These are phyloP conservation scores for Trinectes maculatus DNA, from an alignment of 2,113 vertebrate genomes.

Conservation along the genomic window DNA sequence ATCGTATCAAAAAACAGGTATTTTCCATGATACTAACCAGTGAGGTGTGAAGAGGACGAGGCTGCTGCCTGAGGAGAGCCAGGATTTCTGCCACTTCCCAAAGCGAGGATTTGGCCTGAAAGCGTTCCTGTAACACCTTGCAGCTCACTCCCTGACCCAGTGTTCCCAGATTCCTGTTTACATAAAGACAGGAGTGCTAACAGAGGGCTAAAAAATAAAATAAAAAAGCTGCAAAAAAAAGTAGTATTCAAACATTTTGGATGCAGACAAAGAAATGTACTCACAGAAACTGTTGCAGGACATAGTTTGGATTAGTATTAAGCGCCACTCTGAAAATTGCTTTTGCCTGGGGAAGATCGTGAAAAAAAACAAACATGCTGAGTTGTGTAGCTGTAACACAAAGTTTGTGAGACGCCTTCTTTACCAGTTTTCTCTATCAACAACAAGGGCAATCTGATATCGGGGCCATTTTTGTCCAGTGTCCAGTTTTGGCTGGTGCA, in stretches of 20 bases:
- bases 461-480: background rate
- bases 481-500: constrained; percentile 8
- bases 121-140: constrained; percentile 41
- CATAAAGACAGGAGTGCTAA: background rate
- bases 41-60: constrained; percentile 75
- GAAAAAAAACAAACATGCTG: background rate
- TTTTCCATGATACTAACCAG: constrained; percentile 68
- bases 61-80: constrained; percentile 71
- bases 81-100: constrained; percentile 62
- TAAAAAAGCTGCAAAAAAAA: constrained; percentile 5
- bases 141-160: constrained; percentile 80
- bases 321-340: constrained; percentile 69
- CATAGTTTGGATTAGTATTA: constrained; percentile 32
- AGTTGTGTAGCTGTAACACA: background rate
- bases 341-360: constrained; percentile 71
- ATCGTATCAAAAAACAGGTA: background rate
- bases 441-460: constrained; percentile 30
- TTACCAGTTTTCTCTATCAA: constrained; percentile 1
- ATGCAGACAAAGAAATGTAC: constrained; percentile 31
- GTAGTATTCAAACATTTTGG: no score
- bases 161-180: constrained; percentile 75
- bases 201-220: background rate
- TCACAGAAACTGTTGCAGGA: constrained; percentile 68
- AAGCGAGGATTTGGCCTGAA: constrained; percentile 27
- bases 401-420: constrained; percentile 1